Evolutionary conservation across 2,888 invertebrate genomes (phyloP).

Genomic region (Ypsolopha scabrella): DNA sequence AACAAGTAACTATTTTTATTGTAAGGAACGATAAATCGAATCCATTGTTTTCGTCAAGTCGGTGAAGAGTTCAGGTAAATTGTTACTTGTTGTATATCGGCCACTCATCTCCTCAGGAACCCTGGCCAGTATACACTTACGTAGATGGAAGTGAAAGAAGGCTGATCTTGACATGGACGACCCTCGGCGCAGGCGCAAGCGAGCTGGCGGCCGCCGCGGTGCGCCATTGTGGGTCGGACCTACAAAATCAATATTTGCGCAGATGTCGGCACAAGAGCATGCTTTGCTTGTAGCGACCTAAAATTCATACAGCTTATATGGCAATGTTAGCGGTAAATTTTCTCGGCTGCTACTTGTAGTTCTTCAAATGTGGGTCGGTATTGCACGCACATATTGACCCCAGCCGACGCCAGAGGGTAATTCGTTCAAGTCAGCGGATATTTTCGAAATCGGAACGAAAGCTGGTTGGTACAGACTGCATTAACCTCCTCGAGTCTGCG

Average conservation of each 20-base stretch:
- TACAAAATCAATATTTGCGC: conserved; percentile 71
- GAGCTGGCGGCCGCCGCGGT: conserved; percentile 28
- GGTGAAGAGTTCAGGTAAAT: no score
- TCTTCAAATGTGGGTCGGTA: conserved; percentile 66
- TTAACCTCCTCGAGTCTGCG: no score
- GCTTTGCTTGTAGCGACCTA: conserved; percentile 66
- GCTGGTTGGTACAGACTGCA: no score
- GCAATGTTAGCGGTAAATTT: conserved; percentile 69
- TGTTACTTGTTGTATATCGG: neutral
- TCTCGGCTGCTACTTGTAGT: conserved; percentile 67
- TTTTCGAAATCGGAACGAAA: neutral
- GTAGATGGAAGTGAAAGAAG: conserved; percentile 1
- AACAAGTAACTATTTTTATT: neutral
- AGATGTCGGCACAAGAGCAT: conserved; percentile 68
- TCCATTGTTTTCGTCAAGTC: neutral
- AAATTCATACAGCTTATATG: conserved; percentile 70
- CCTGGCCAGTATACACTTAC: neutral
- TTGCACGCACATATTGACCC: conserved; percentile 63
- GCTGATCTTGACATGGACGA: neutral
- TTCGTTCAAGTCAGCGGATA: conserved; percentile 1
- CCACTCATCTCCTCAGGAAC: neutral
- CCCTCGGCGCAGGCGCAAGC: conserved; percentile 17
- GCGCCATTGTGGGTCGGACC: conserved; percentile 54
- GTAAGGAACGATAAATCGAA: neutral
- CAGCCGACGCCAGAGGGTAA: conserved; percentile 10